A percentile compares a stretch with the other conserved stretches of the same genome.
Conservation (phyloP, 2,888 invertebrate genomes). For the Hemicrepidius hirtus region DNA sequence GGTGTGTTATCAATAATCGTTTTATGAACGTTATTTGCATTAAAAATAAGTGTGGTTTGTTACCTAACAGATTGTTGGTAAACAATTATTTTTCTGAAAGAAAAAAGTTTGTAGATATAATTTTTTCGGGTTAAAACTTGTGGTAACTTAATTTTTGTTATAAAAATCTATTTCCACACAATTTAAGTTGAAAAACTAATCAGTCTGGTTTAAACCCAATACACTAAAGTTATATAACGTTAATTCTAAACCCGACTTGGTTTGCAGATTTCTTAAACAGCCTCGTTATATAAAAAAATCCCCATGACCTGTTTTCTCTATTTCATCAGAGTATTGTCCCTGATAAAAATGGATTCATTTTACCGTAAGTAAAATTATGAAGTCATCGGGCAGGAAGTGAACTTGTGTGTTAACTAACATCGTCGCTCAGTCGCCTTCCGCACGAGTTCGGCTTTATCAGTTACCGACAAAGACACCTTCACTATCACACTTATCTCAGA, state of each 20-base stretch:
- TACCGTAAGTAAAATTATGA: slow-evolving; percentile 59
- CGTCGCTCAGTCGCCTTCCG: slow-evolving; percentile 51
- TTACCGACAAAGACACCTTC: slow-evolving; percentile 38
- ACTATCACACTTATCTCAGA: slow-evolving; percentile 1
- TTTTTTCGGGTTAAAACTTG: too few relatives aligned
- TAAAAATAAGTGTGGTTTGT: slow-evolving; percentile 3
- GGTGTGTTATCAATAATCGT: slow-evolving; percentile 20
- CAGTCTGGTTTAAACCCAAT: too few relatives aligned
- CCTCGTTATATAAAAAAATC: too few relatives aligned
- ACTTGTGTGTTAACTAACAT: slow-evolving; percentile 57
- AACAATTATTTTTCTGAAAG: too few relatives aligned
- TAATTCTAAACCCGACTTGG: too few relatives aligned
- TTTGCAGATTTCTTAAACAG: background rate
- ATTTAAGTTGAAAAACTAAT: too few relatives aligned
- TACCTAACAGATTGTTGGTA: slow-evolving; percentile 6
- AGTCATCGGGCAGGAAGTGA: slow-evolving; percentile 64
- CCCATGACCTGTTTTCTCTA: slow-evolving; percentile 8
- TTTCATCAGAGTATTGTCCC: slow-evolving; percentile 23
- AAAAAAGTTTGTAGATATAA: too few relatives aligned
- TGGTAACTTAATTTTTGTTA: too few relatives aligned
- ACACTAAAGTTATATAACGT: too few relatives aligned
- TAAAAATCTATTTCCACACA: too few relatives aligned
- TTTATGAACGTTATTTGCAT: slow-evolving; percentile 13
- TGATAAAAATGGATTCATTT: slow-evolving; percentile 38
- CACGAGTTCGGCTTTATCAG: slow-evolving; percentile 44